Percentiles rank a stretch among this genome's conserved stretches.
Conservation (phyloP, 2,113 vertebrate genomes). For the Platycercus adscitus region DNA sequence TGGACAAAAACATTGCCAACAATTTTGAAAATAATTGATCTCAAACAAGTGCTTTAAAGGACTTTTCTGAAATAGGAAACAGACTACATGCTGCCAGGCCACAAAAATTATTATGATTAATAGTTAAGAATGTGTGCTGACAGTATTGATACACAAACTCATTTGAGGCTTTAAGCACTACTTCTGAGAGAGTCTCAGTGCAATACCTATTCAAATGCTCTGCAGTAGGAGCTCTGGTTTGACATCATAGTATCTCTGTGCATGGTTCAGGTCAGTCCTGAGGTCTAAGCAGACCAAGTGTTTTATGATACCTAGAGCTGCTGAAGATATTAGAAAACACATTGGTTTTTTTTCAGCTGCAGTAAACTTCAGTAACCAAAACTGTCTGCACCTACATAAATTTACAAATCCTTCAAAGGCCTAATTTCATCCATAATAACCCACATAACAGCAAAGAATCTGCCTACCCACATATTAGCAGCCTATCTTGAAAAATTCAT, state of each 20-base stretch:
- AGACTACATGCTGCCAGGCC: background rate
- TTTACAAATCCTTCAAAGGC: background rate
- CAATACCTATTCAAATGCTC: background rate
- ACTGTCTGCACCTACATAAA: background rate
- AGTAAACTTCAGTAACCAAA: background rate
- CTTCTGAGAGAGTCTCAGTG: background rate
- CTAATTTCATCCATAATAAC: background rate
- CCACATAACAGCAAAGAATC: background rate
- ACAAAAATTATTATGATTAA: background rate
- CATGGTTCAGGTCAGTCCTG: background rate
- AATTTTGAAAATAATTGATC: background rate
- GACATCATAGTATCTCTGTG: background rate
- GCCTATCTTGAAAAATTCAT: background rate
- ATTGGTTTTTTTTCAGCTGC: background rate
- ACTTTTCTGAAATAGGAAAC: background rate
- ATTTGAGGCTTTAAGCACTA: background rate
- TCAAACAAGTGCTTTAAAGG: background rate
- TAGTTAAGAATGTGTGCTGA: background rate
- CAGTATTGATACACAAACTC: background rate
- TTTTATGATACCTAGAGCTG: background rate
- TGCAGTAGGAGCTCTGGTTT: background rate
- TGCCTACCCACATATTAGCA: background rate
- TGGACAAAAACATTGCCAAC: background rate
- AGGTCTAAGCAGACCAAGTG: background rate
- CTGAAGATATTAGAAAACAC: background rate